Evolutionary conservation across 2,113 vertebrate species (phyloP).

Genomic region (Loxodonta africana): DNA sequence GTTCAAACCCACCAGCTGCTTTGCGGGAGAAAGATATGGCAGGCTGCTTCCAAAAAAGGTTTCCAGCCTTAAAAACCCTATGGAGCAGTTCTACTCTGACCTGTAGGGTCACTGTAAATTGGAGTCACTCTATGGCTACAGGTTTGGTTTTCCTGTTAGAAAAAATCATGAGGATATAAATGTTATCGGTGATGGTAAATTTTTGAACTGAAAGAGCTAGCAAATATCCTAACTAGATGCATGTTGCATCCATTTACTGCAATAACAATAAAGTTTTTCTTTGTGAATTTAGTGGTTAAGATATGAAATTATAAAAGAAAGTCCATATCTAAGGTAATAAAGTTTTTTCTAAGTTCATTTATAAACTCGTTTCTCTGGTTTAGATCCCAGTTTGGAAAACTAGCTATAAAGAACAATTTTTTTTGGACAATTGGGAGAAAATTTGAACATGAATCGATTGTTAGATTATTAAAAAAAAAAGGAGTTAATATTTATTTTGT

Average conservation of each 20-base stretch:
- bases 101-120: neutral
- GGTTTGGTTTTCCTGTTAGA: neutral
- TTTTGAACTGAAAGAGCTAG: slow-evolving; percentile 6
- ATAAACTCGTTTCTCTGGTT: slow-evolving; percentile 35
- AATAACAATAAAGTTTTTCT: slow-evolving; percentile 26
- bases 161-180: neutral
- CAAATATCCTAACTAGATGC: neutral
- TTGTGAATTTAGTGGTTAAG: slow-evolving; percentile 12
- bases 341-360: neutral
- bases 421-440: neutral
- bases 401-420: neutral
- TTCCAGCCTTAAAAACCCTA: too few relatives aligned
- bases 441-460: slow-evolving; percentile 28
- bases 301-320: slow-evolving; percentile 37
- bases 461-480: slow-evolving; percentile 19
- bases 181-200: neutral
- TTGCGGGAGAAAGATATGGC: too few relatives aligned
- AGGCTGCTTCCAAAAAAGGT: too few relatives aligned
- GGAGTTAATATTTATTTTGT: slow-evolving; percentile 37
- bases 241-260: neutral
- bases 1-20: neutral
- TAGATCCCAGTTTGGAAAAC: slow-evolving; percentile 47
- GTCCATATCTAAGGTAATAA: neutral
- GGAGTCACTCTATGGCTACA: neutral
- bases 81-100: too few relatives aligned